These are phyloP conservation scores for Paramormyrops hopkinsi DNA, from an alignment of 2,797 vertebrate species.

Conservation along the genomic window DNA sequence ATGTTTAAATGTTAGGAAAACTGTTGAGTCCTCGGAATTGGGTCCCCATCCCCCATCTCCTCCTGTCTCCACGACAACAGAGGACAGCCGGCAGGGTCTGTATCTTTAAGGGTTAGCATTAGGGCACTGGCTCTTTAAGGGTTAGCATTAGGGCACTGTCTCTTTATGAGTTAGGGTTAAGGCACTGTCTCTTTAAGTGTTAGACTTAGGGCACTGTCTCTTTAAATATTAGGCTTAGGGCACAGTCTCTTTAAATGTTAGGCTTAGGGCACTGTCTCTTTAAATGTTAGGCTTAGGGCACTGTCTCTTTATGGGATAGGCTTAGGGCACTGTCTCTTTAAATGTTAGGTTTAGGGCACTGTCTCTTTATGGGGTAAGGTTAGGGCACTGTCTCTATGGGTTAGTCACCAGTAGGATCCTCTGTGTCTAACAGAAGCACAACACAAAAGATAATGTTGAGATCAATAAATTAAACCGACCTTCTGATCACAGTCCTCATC, in stretches of 20 bases:
- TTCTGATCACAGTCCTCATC: neutral
- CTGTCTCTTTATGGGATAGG: too few species aligned
- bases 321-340: too few species aligned
- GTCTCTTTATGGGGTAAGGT: too few species aligned
- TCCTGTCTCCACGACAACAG: slow-evolving; percentile 46
- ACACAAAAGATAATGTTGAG: slow-evolving; percentile 15
- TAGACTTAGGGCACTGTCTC: too few species aligned
- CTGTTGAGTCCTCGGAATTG: slow-evolving; percentile 61
- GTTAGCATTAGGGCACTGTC: neutral
- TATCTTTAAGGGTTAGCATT: slow-evolving; percentile 52
- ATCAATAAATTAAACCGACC: slow-evolving; percentile 18
- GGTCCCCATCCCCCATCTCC: slow-evolving; percentile 47
- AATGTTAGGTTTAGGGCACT: too few species aligned
- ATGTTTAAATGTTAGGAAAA: slow-evolving; percentile 44
- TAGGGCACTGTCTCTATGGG: neutral
- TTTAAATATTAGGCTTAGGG: too few species aligned
- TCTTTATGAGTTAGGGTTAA: too few species aligned
- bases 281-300: too few species aligned
- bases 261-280: too few species aligned
- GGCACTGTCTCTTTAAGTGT: too few species aligned
- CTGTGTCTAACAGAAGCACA: neutral
- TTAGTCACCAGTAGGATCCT: neutral
- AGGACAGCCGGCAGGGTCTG: slow-evolving; percentile 35
- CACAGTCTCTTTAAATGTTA: too few species aligned
- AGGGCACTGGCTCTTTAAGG: neutral